Evolutionary conservation across 2,797 vertebrate species (phyloP).

Genomic region (Psittacula derbiana): DNA sequence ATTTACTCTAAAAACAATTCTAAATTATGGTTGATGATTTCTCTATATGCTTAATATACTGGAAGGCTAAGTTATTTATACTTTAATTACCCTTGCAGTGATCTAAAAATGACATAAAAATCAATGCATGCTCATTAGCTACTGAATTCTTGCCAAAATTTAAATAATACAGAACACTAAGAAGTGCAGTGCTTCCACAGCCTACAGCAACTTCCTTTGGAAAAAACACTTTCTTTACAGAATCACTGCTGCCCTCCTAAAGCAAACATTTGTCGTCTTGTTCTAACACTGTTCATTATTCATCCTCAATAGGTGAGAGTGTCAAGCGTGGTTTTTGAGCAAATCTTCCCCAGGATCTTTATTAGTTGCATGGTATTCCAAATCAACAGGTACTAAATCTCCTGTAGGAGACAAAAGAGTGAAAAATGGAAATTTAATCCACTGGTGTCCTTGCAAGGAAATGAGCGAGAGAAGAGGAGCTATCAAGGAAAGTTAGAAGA

Average conservation of each 20-base stretch:
- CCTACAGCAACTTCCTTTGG: neutral
- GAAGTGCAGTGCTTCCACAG: neutral
- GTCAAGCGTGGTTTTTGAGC: neutral
- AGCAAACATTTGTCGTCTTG: neutral
- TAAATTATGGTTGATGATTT: conserved; percentile 39
- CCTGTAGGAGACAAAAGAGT: neutral
- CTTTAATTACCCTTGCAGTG: conserved; percentile 46
- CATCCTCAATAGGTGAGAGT: neutral
- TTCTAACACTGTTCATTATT: neutral
- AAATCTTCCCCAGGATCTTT: neutral
- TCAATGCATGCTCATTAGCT: conserved; percentile 48
- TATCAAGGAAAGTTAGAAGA: neutral
- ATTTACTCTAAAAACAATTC: conserved; percentile 49
- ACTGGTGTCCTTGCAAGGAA: neutral
- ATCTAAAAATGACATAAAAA: conserved; percentile 60
- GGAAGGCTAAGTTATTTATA: conserved; percentile 50
- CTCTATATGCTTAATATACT: conserved; percentile 12
- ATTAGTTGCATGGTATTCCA: neutral
- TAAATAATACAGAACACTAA: neutral
- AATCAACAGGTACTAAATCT: neutral
- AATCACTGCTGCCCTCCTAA: neutral
- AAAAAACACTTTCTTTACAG: neutral
- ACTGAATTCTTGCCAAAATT: conserved; percentile 3
- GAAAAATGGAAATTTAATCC: neutral
- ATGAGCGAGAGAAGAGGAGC: neutral